Evolutionary conservation across 2,797 vertebrate genomes (phyloP).

Genomic region (Rousettus madagascariensis): DNA sequence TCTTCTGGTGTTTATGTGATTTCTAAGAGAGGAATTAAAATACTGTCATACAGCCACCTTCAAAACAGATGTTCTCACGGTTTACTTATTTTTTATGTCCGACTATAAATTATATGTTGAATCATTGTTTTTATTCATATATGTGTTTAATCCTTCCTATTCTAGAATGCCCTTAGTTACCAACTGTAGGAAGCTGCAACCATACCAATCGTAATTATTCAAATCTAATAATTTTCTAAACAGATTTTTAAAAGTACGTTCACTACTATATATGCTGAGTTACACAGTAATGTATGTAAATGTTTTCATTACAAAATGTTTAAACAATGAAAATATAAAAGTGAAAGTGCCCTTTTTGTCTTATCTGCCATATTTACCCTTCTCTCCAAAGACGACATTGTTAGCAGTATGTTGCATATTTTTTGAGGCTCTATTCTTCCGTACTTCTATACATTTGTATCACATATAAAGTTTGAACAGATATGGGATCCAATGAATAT

Average conservation of each 20-base stretch:
- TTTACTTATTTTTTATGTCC: not conserved
- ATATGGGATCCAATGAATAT: not conserved
- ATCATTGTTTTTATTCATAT: not conserved
- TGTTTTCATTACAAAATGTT: slow-evolving; percentile 18
- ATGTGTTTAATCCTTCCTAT: not conserved
- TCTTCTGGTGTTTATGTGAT: not conserved
- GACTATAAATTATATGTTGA: not conserved
- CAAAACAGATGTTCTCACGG: not conserved
- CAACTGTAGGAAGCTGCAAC: not conserved
- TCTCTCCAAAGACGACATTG: not conserved
- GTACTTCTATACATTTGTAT: not conserved
- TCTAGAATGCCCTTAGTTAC: not conserved
- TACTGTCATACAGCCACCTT: not conserved
- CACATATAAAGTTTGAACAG: not conserved
- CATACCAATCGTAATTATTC: not conserved
- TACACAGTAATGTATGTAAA: not conserved
- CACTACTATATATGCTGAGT: not conserved
- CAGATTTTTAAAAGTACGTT: not conserved
- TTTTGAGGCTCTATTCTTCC: not conserved
- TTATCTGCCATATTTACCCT: not conserved
- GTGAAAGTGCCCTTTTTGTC: not conserved
- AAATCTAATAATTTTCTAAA: slow-evolving; percentile 11
- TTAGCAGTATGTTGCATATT: not conserved
- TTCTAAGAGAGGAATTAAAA: slow-evolving; percentile 32
- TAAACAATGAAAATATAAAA: not conserved